Conservation (phyloP, 1,140 invertebrate species). For the Hydropsyche tenuis region DNA sequence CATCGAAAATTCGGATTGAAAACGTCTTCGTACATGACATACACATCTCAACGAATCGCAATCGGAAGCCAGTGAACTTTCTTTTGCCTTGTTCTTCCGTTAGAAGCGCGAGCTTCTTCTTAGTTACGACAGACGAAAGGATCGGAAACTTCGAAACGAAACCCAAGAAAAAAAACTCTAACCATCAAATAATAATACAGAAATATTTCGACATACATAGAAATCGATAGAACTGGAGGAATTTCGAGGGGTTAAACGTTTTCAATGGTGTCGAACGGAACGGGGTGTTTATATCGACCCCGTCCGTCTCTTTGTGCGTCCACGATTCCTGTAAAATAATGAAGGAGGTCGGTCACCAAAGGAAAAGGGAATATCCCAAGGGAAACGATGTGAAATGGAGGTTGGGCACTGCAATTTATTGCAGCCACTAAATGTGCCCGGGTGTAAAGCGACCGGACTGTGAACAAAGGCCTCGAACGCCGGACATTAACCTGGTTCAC, state of each 20-base stretch:
- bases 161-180: constrained; percentile 8
- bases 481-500: constrained; percentile 1
- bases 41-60: constrained; percentile 13
- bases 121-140: constrained; percentile 19
- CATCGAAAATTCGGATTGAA: background rate
- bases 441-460: background rate
- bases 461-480: constrained; percentile 20
- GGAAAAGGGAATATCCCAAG: background rate
- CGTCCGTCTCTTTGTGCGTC: background rate
- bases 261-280: background rate
- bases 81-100: constrained; percentile 35
- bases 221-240: background rate
- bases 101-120: constrained; percentile 25
- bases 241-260: too few species aligned
- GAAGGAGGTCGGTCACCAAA: background rate
- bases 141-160: constrained; percentile 9
- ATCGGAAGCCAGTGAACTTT: constrained; percentile 37
- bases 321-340: constrained; percentile 2
- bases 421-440: constrained; percentile 30
- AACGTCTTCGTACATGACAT: background rate
- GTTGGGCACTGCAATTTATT: constrained; percentile 29
- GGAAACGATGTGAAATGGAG: background rate
- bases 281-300: background rate
- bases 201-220: background rate
- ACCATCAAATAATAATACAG: too few species aligned